These are phyloP conservation scores for Agrypnus murinus DNA, from an alignment of 2,888 invertebrate species.

Conservation along the genomic window DNA sequence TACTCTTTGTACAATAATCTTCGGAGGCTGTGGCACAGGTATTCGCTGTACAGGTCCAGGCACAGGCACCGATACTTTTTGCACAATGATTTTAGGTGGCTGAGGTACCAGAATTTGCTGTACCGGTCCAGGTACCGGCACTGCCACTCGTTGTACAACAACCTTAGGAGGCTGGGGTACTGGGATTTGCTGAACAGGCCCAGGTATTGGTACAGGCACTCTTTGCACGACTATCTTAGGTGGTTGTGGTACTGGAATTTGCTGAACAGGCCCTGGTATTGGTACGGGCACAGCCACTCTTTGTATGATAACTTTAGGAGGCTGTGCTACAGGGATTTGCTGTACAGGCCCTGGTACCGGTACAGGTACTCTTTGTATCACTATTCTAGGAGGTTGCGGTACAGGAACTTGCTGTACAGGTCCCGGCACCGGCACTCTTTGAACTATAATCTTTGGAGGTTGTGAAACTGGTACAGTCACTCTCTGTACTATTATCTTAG, in stretches of 20 bases:
- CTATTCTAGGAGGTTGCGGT: background rate
- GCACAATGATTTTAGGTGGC: too few relatives aligned
- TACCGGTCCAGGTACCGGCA: conserved; percentile 25
- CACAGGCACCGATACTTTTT: too few relatives aligned
- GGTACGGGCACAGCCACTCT: too few relatives aligned
- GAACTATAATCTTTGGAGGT: conserved; percentile 1
- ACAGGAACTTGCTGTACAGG: conserved; percentile 16
- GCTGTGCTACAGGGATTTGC: background rate
- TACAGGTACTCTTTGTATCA: too few relatives aligned
- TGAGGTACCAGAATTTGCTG: too few relatives aligned
- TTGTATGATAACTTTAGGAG: conserved; percentile 2
- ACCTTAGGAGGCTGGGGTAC: too few relatives aligned
- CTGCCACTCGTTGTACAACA: conserved; percentile 5
- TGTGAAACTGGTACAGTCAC: conserved; percentile 2
- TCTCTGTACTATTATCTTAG: conserved; percentile 24
- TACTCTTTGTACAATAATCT: conserved; percentile 27
- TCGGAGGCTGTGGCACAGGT: conserved; percentile 29
- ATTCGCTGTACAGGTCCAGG: conserved; percentile 14
- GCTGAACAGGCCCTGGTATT: background rate
- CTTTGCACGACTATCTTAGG: too few relatives aligned
- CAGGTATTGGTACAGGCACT: too few relatives aligned
- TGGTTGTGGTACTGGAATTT: too few relatives aligned
- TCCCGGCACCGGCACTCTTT: background rate
- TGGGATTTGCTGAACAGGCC: too few relatives aligned
- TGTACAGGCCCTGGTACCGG: too few relatives aligned